Conservation (phyloP, 2,888 invertebrate genomes). For the Platycheirus rosarum region DNA sequence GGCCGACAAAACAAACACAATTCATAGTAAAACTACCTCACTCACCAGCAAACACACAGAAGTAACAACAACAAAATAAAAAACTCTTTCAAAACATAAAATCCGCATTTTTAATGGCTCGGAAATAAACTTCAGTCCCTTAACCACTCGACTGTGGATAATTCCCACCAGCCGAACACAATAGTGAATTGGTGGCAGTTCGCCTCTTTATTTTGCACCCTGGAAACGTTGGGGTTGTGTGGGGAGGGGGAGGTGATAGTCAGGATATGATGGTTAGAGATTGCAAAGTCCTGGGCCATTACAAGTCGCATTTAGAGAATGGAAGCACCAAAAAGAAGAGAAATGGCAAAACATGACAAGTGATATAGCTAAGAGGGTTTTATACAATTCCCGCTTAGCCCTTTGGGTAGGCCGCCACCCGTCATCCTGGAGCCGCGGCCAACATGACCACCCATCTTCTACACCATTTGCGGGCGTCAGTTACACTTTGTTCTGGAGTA, state of each 20-base stretch:
- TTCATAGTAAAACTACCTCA: constrained; percentile 32
- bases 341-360: constrained; percentile 30
- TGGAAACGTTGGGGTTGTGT: not conserved
- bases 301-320: constrained; percentile 41
- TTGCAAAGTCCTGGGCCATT: constrained; percentile 21
- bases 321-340: constrained; percentile 24
- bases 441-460: no score
- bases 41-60: constrained; percentile 13
- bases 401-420: not conserved
- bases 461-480: constrained; percentile 29
- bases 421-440: no score
- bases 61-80: constrained; percentile 1
- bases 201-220: constrained; percentile 19
- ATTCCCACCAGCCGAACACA: constrained; percentile 56
- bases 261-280: constrained; percentile 14
- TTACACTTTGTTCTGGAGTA: constrained; percentile 41
- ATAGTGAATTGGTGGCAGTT: constrained; percentile 34
- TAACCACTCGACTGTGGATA: constrained; percentile 64
- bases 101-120: constrained; percentile 67
- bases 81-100: constrained; percentile 55
- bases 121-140: constrained; percentile 69
- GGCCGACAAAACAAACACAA: constrained; percentile 57
- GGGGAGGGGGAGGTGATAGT: not conserved
- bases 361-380: constrained; percentile 2
- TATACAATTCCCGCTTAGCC: not conserved